Evolutionary conservation across 2,888 invertebrate species (phyloP).

Genomic region (Drosophila maculinotata): DNA sequence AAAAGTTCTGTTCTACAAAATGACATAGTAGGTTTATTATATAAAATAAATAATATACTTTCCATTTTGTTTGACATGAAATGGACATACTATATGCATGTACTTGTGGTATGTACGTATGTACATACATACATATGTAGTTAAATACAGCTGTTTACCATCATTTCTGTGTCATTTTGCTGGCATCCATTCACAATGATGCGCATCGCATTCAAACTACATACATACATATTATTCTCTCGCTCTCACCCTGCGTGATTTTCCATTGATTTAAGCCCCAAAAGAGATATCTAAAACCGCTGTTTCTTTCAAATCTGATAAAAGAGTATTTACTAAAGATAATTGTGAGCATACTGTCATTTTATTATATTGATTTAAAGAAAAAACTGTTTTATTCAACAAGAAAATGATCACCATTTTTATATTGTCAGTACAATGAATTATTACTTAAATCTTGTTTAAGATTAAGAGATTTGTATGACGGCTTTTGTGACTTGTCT

Average conservation of each 20-base stretch:
- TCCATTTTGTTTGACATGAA: slow-evolving; percentile 31
- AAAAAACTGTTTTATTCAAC: too few relatives aligned
- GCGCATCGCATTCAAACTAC: background rate
- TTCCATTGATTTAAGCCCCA: background rate
- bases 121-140: slow-evolving; percentile 4
- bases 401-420: too few relatives aligned
- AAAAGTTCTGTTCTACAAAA: slow-evolving; percentile 4
- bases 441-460: background rate
- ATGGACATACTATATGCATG: slow-evolving; percentile 2
- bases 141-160: slow-evolving; percentile 35
- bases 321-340: background rate
- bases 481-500: slow-evolving; percentile 4
- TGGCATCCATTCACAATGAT: slow-evolving; percentile 5
- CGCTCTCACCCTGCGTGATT: background rate
- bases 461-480: slow-evolving; percentile 1
- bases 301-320: background rate
- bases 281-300: background rate
- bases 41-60: slow-evolving; percentile 8
- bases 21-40: slow-evolving; percentile 5
- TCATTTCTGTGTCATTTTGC: slow-evolving; percentile 11
- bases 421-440: too few relatives aligned
- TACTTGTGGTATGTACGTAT: background rate
- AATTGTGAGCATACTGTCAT: too few relatives aligned
- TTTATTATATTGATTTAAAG: background rate
- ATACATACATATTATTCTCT: too few relatives aligned